Evolutionary conservation across 37 sponge, comb jelly and placozoan species (phyloP), one percentile per base, ranked within the genome.

Genomic region (Mnemiopsis leidyi): DNA sequence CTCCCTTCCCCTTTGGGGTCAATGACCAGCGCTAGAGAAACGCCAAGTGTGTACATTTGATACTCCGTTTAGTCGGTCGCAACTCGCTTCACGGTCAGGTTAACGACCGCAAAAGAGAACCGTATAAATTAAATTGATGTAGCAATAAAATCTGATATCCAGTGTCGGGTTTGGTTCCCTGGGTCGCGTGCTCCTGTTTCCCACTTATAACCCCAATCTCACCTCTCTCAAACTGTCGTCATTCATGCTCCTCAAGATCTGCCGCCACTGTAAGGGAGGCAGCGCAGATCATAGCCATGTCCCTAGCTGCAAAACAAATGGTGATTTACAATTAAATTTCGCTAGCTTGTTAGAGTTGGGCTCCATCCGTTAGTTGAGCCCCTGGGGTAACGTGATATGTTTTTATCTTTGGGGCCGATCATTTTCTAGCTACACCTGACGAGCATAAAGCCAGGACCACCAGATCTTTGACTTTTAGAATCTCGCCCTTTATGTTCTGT

Each of bases 21-120:
- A 69, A 69, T 69, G 73, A 69, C 73, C 24, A 69, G 73, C 73
- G 29, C 73, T 48, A 48, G 13, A 48, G 61, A 48, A 69, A 25
- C 73, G 73, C 73, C 73, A 69, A 69, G 29, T 69, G 73, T 69
- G 73, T 69, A 69, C 73, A 69, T 69, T 69, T 69, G 73, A 69
- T 69, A 69, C 73, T 69, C 28, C 73, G 73, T 21, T 69, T 69
- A 69, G 73, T 69, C 73, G 2, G 24, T 25, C 28, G 73, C 73
- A 69, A 69, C 73, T 5, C 24, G 9, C 73, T 69, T 3, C 1
- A 20, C 24, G 73, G 21, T 69, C 9, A 69, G 21, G 73, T 69
- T 69, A 69, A 48, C 61, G n/a, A n/a, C n/a, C n/a, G n/a, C n/a
- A n/a, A n/a, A n/a, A 5, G 61, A 48, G 61, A 13, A 13, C 5